These are phyloP conservation scores for Salpingus planirostris DNA, from an alignment of 2,888 invertebrate genomes.

Conservation along the genomic window DNA sequence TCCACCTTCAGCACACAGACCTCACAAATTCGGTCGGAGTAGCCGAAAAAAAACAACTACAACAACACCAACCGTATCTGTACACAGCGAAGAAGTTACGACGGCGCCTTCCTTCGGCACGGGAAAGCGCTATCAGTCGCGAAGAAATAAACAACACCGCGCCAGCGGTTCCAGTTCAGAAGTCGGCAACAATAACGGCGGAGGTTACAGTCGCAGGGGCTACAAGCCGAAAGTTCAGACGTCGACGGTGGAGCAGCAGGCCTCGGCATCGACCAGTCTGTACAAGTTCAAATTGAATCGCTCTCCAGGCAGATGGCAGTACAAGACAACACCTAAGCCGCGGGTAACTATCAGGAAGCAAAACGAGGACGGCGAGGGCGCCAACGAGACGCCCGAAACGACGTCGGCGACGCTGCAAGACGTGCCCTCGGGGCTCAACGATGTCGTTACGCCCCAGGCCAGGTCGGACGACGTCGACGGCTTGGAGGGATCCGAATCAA, in stretches of 20 bases:
- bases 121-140: constrained; percentile 47
- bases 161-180: constrained; percentile 11
- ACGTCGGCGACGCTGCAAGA: constrained; percentile 26
- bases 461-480: constrained; percentile 50
- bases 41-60: constrained; percentile 40
- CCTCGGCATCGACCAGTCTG: constrained; percentile 51
- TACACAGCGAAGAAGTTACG: constrained; percentile 50
- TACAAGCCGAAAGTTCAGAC: constrained; percentile 61
- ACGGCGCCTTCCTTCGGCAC: constrained; percentile 38
- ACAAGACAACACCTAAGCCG: constrained; percentile 82
- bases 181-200: constrained; percentile 36
- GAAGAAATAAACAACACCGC: constrained; percentile 33
- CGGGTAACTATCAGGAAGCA: constrained; percentile 71
- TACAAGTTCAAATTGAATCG: constrained; percentile 77
- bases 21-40: constrained; percentile 40
- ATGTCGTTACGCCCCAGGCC: constrained; percentile 47
- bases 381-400: constrained; percentile 32
- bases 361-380: constrained; percentile 47
- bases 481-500: constrained; percentile 65
- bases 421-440: constrained; percentile 37
- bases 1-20: no score
- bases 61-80: constrained; percentile 58
- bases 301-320: constrained; percentile 81
- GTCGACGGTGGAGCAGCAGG: constrained; percentile 46
- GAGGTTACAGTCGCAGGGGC: constrained; percentile 47